Evolutionary conservation across 2,888 invertebrate genomes (phyloP), one percentile per base, ranked within the genome.

Genomic region (Drosophila atripex): DNA sequence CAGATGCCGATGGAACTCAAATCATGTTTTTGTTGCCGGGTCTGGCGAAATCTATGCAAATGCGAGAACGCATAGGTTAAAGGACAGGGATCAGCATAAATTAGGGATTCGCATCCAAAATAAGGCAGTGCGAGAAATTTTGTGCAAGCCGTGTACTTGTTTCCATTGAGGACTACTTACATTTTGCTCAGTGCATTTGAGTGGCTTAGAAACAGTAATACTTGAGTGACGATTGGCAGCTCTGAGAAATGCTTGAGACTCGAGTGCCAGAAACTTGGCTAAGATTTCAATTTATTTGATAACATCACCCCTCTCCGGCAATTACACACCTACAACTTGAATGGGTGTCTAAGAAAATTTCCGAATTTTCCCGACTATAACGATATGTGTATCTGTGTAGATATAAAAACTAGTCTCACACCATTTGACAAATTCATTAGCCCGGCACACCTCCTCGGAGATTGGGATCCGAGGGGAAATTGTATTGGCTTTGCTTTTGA

Each of bases 221-320:
- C 71, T 71, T 64, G 57, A 71, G 50, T 51, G 53, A 47, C 61
- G 47, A 61, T 55, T 69, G 61, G 39, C 63, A 63, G n/a, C 14
- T n/a, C 43, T 50, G 23, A 28, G 52, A 39, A 64, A 53, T 53
- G 49, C 71, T 71, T 46, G 61, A 57, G 45, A 39, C 52, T 71
- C 35, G 54, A 73, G 63, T 70, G 71, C 56, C 63, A 71, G 72
- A 64, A 66, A 80, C 79, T 86, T 77, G 61, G 72, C 84, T 51
- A 77, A 84, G 86, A 84, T 79, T 86, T 86, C 83, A 86, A 84
- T 84, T 84, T 84, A 74, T 73, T 76, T 76, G 83, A 83, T 83
- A 83, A 73, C 86, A 78, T 56, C 60, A 18, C 47, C 11, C 35
- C 46, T 3, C 35, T 45, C 28, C 38, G 16, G 18, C 55, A 50